Base-by-base conservation (phyloP, 2,888 invertebrate species). In the Serrognathus titanus region DNA sequence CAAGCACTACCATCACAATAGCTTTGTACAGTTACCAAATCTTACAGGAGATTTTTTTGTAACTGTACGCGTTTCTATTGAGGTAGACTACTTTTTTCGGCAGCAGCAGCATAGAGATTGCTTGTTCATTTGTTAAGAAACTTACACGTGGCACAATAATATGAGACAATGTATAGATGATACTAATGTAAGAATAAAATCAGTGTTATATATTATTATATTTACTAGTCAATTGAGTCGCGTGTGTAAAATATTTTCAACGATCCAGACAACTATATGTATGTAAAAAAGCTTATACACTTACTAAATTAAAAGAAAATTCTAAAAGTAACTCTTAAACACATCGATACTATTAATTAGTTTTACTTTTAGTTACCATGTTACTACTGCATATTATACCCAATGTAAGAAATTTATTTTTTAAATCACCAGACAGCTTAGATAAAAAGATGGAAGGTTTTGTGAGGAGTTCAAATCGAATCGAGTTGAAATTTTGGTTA, bases 131-230 rank as follows among this genome's bases (percentile, higher is more conserved):
- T 70, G 70, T 73, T 73, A 66, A 65, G 67, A 69, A 64, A 65
- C 60, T 67, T 69, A 72, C 73, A 71, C 71, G 68, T 66, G 72
- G 76, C 76, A 77, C 76, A 77, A 77, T 77, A 77, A 77, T 74
- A 69, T 68, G 72, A 74, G 77, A 77, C 76, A 77, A 77, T 77
- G 76, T 75, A 72, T 73, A 74, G 71, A 61, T 31, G 24, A 31
- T 71, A 73, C 65, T 71, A 71, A 71, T 69, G 64, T 69, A 69
- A 68, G 65, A 68, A 61, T 66, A 70, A 65, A 60, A 61, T 60
- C 31, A 53, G 58, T 55, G 61, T 64, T 64, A 65, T 69, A 68
- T 69, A 66, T 66, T 73, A 69, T 57, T 71, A 70, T 73, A 73
- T 73, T 72, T 73, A 73, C 73, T 75, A 74, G 75, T 75, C 75